Conservation (phyloP, 2,113 vertebrate species). For the Ancistrus triradiatus region DNA sequence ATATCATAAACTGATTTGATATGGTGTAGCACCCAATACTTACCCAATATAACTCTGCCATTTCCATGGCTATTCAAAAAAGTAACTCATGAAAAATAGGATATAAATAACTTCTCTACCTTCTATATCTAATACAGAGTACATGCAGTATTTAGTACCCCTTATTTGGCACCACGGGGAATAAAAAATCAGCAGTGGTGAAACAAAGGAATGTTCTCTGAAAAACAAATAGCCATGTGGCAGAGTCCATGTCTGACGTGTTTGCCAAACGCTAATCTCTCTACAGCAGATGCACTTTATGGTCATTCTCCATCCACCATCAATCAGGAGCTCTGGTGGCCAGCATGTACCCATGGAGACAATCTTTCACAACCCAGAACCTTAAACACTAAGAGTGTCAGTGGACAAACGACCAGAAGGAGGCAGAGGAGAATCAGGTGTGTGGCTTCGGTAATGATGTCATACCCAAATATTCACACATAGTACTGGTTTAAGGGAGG, state of each 20-base stretch:
- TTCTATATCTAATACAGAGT: too few species aligned
- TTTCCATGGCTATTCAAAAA: too few species aligned
- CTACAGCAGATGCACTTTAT: conserved; percentile 73
- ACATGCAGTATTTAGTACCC: too few species aligned
- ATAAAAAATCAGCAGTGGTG: background rate
- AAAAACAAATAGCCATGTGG: too few species aligned
- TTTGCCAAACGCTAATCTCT: conserved; percentile 73
- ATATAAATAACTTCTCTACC: too few species aligned
- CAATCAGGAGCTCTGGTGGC: conserved; percentile 72
- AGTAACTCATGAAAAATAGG: too few species aligned
- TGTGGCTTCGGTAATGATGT: conserved; percentile 17
- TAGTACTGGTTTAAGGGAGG: too few species aligned
- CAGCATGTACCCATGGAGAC: conserved; percentile 69
- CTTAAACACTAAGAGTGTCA: conserved; percentile 57
- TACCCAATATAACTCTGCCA: too few species aligned
- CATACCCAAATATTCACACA: conserved; percentile 14
- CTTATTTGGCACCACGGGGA: too few species aligned
- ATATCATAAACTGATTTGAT: too few species aligned
- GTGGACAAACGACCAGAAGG: conserved; percentile 24
- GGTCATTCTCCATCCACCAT: conserved; percentile 59
- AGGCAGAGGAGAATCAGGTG: conserved; percentile 26
- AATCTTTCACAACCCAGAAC: conserved; percentile 60
- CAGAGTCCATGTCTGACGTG: conserved; percentile 55
- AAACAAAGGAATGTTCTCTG: conserved; percentile 51
- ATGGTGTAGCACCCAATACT: too few species aligned